phyloP scores from a whole-genome alignment of 2,113 vertebrate genomes.

The Aldabrachelys gigantea region DNA sequence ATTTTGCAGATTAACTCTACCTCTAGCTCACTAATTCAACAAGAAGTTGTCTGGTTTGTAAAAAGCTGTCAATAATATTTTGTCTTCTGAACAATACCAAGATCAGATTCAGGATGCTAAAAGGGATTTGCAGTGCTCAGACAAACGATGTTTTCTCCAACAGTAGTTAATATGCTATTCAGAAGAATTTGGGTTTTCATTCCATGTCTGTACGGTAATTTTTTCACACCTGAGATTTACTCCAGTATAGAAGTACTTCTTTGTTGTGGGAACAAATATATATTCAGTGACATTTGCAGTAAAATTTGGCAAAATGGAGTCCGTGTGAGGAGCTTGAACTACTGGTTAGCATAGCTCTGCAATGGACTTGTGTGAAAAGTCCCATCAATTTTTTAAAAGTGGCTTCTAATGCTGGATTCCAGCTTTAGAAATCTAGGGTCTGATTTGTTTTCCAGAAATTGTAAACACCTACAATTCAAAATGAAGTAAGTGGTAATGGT shows the following conservation, averaged over 20 bases:
- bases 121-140: conserved; percentile 27
- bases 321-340: neutral
- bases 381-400: neutral
- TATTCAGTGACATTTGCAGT: conserved; percentile 21
- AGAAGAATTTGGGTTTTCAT: conserved; percentile 65
- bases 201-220: conserved; percentile 61
- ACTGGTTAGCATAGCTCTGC: neutral
- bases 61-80: conserved; percentile 57
- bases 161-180: conserved; percentile 59
- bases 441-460: neutral
- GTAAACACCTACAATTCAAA: neutral
- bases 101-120: conserved; percentile 3
- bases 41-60: conserved; percentile 46
- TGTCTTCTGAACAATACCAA: conserved; percentile 56
- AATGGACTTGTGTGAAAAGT: neutral
- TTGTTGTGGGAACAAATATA: conserved; percentile 19
- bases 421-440: neutral
- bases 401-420: neutral
- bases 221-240: conserved; percentile 44
- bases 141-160: conserved; percentile 56
- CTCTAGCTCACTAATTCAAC: conserved; percentile 40
- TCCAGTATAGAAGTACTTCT: conserved; percentile 26
- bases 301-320: neutral
- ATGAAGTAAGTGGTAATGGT: fast-evolving
- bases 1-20: conserved; percentile 37